These are phyloP conservation scores for Argyra leucocephala DNA, from an alignment of 2,888 invertebrate species.

Conservation along the genomic window DNA sequence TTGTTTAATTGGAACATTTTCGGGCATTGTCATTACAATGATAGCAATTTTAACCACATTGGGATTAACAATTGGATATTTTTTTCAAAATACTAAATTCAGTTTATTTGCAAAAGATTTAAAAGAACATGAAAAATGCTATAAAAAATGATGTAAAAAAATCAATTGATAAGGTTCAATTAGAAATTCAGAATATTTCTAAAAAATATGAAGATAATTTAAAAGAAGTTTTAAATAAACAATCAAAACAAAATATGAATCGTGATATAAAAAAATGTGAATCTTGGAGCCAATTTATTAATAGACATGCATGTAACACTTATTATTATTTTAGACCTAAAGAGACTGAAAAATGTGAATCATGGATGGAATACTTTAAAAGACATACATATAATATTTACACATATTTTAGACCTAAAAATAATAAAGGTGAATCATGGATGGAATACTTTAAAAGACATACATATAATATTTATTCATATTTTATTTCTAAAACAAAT, in stretches of 20 bases:
- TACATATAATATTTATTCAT: slow-evolving; percentile 10
- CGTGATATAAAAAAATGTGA: background rate
- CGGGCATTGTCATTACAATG: slow-evolving; percentile 17
- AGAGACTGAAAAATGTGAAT: too few relatives aligned
- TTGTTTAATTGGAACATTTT: slow-evolving; percentile 17
- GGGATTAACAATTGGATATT: slow-evolving; percentile 16
- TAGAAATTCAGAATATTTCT: background rate
- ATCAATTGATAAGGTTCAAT: background rate
- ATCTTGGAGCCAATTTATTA: too few relatives aligned
- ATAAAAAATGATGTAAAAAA: slow-evolving; percentile 9
- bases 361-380: too few relatives aligned
- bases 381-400: too few relatives aligned
- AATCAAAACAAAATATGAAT: too few relatives aligned
- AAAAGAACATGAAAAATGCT: slow-evolving; percentile 10
- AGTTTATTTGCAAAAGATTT: slow-evolving; percentile 13
- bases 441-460: slow-evolving; percentile 16
- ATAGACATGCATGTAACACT: too few relatives aligned
- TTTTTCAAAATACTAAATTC: slow-evolving; percentile 18
- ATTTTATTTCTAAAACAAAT: slow-evolving; percentile 16
- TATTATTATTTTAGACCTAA: too few relatives aligned
- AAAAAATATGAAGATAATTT: background rate
- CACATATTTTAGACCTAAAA: too few relatives aligned
- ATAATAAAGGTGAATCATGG: too few relatives aligned
- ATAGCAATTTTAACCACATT: too few relatives aligned
- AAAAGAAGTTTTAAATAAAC: slow-evolving; percentile 1